Evolutionary conservation across 2,888 invertebrate species (phyloP), one percentile per base, ranked within the genome.

Genomic region (Holacanthella duospinosa): DNA sequence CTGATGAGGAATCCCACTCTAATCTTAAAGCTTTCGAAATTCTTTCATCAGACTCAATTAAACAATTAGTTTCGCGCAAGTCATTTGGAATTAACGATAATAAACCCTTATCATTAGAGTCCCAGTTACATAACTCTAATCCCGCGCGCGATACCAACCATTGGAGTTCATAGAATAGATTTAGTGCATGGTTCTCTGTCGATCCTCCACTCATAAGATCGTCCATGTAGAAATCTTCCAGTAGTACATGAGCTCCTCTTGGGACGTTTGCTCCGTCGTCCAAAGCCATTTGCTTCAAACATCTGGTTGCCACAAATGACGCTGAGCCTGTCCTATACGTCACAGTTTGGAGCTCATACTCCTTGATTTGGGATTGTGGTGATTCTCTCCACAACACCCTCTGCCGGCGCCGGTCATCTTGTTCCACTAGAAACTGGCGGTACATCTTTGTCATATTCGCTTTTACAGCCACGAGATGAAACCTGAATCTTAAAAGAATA

Each of bases 371-470:
- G 24, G 73, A 59, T 16, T 59, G 53, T 6, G 68, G 64, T 48
- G 68, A 25, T 3, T 67, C 60, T 26, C 75, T 61, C 77, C 77
- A 77, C 2, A 78, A 54, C 3, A 79, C 76, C 6, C 73, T 60
- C 56, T 77, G 77, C 16, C 74, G 69, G n/a, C 72, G 36, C 21
- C 71, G 60, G 55, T 77, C 73, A 1, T 67, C 0, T 64, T 55
- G n/a, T 69, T 58, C 1, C n/a, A 77, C 62, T 0, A 54, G 21
- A 21, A 76, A 72, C 64, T 75, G 75, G 0, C 75, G 68, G 61
- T 74, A 77, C 75, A 77, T 77, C 66, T 77, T 77, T 26, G 70
- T 73, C 16, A 78, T 74, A 59, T 77, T 77, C 0, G 75, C 75
- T 6, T 73, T 73, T 16, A 78, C 66, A 0, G 74, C 73, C 36